These are phyloP conservation scores for Aleiodes alternator DNA, from an alignment of 2,888 invertebrate species.

Conservation along the genomic window DNA sequence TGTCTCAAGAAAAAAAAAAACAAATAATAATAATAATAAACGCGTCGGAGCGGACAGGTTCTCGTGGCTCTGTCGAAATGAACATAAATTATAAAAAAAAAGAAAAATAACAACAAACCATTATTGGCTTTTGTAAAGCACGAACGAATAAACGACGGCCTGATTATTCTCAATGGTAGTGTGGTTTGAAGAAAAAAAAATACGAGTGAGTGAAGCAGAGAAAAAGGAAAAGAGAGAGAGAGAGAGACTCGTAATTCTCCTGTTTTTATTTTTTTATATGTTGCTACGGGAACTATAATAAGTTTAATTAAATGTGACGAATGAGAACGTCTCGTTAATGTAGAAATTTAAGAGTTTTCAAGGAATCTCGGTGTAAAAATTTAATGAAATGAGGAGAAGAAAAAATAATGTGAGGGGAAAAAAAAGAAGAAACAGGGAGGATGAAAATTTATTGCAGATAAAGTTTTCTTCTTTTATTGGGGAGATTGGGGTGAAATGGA, in stretches of 20 bases:
- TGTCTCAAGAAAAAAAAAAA: conserved; percentile 58
- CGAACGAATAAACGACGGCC: conserved; percentile 28
- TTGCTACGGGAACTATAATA: conserved; percentile 39
- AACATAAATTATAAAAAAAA: not conserved
- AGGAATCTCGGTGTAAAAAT: conserved; percentile 30
- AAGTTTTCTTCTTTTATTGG: too few species aligned
- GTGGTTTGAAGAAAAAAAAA: conserved; percentile 28
- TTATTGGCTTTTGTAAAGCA: conserved; percentile 36
- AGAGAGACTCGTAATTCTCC: conserved; percentile 36
- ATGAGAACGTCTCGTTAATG: conserved; percentile 28
- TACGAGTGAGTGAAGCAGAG: conserved; percentile 7
- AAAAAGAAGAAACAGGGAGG: conserved; percentile 10
- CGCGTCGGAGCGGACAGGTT: conserved; percentile 65
- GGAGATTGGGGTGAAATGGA: too few species aligned
- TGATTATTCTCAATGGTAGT: conserved; percentile 34
- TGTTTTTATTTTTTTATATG: conserved; percentile 43
- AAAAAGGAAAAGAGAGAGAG: conserved; percentile 23
- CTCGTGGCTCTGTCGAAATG: conserved; percentile 51
- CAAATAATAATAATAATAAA: not conserved
- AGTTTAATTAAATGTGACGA: conserved; percentile 23
- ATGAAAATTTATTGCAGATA: conserved; percentile 31
- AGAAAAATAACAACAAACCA: not conserved
- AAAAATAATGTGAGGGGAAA: conserved; percentile 25
- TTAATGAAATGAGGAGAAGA: conserved; percentile 44
- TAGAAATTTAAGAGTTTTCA: conserved; percentile 46